Base-by-base conservation (phyloP, 2,888 invertebrate species). In the Meganola albula region DNA sequence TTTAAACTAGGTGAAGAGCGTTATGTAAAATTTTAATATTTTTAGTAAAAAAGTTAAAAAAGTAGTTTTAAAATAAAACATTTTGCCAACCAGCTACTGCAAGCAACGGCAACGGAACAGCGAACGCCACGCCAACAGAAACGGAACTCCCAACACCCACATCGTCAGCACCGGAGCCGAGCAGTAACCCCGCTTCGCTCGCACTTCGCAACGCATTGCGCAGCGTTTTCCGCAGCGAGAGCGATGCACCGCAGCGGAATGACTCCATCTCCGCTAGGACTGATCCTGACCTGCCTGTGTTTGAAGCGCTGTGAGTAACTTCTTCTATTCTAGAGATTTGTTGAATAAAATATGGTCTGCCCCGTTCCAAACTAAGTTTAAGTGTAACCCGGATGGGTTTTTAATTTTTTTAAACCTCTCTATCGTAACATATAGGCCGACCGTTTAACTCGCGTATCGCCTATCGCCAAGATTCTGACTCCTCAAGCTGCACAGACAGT, bases 101-200 rank as follows among this genome's bases (percentile, higher is more conserved):
- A 26, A 59, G 44, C 31, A 67, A 66, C 2, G 44, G 58, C 10
- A 23, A 50, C 0, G 63, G 58, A 9, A 70, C 78, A 0, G 66
- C 53, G 0, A 72, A 71, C 34, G 79, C 63, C 0, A 72, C 82
- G 0, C 84, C 84, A 0, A 70, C 75, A 0, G 85, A 84, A 31
- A 73, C 80, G 0, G 86, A 85, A 22, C 60, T 78, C 2, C 74
- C 80, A 0, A 85, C 86, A 1, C 85, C 84, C 0, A 85, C 85
- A 10, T 77, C 82, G 0, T 66, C 74, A 0, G 74, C 77, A 1
- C 79, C 80, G 1, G 80, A 75, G 10, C 48, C 63, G 10, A 55
- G 40, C 16, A 62, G 58, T 34, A 71, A 68, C 34, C 69, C 76
- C 0, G 71, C 74, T 1, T 76, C 83, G 1, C 62, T 82, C 0